Evolutionary conservation across 2,888 invertebrate species (phyloP).

Genomic region (Sycophila texana): DNA sequence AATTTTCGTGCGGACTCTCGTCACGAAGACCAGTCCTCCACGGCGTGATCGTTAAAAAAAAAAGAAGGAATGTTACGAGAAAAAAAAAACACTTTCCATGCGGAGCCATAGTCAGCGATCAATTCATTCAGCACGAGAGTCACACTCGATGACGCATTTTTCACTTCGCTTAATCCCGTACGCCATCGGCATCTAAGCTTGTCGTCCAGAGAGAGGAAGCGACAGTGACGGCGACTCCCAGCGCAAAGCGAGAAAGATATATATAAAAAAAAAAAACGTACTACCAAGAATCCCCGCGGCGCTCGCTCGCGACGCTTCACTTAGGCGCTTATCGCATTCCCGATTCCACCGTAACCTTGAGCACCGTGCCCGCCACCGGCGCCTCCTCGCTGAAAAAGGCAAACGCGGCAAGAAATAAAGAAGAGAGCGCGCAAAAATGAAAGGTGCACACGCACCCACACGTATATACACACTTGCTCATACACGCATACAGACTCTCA

Average conservation of each 20-base stretch:
- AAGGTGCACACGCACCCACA: too few relatives aligned
- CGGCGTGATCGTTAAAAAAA: too few relatives aligned
- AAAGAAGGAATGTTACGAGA: neutral
- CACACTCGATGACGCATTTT: constrained; percentile 50
- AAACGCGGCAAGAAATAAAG: too few relatives aligned
- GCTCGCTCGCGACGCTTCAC: constrained; percentile 44
- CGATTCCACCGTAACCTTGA: constrained; percentile 38
- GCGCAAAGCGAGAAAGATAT: neutral
- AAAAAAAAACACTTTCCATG: constrained; percentile 15
- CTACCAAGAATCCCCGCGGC: constrained; percentile 33
- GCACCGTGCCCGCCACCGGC: neutral
- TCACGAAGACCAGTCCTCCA: too few relatives aligned
- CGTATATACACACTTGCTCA: neutral
- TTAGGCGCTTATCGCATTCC: constrained; percentile 46
- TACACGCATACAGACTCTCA: too few relatives aligned
- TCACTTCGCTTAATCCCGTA: constrained; percentile 24
- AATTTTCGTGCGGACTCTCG: too few relatives aligned
- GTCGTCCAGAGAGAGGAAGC: neutral
- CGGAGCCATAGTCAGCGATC: neutral
- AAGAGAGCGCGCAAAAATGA: too few relatives aligned
- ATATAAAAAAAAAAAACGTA: neutral
- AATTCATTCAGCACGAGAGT: constrained; percentile 31
- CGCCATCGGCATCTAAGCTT: constrained; percentile 27
- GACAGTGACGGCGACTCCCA: neutral
- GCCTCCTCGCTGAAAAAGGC: neutral